phyloP scores from a whole-genome alignment of 2,888 invertebrate genomes.

The Hirtodrosophila duncani region DNA sequence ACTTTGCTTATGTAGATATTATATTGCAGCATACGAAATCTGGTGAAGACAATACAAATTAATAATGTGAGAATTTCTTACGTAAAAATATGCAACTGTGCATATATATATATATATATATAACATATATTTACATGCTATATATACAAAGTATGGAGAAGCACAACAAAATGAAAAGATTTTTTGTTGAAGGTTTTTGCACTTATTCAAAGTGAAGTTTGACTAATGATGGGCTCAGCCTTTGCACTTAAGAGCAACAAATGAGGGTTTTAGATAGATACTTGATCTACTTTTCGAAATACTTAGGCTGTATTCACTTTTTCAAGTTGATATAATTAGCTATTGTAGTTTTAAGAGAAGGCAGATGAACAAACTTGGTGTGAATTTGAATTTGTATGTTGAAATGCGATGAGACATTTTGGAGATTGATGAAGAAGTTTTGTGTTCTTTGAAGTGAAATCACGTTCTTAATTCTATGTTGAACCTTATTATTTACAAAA shows the following conservation, averaged over 20 bases:
- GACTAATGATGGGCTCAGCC: constrained; percentile 12
- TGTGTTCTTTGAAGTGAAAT: too few relatives aligned
- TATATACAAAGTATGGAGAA: neutral
- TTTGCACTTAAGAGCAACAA: constrained; percentile 13
- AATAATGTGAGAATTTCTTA: constrained; percentile 68
- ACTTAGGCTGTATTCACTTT: constrained; percentile 9
- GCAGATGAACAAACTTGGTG: constrained; percentile 15
- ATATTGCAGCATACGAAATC: constrained; percentile 48
- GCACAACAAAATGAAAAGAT: neutral
- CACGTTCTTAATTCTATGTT: too few relatives aligned
- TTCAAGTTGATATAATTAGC: neutral
- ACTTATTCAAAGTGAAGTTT: constrained; percentile 35
- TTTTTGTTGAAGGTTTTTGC: constrained; percentile 11
- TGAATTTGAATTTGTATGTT: neutral
- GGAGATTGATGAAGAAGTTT: too few relatives aligned
- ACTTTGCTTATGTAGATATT: constrained; percentile 22
- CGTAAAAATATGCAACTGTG: constrained; percentile 39
- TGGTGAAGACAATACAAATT: constrained; percentile 58
- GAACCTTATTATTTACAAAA: too few relatives aligned
- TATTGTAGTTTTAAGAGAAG: constrained; percentile 19
- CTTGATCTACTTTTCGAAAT: constrained; percentile 26
- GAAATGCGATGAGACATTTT: too few relatives aligned
- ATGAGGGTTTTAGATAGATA: constrained; percentile 4
- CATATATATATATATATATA: constrained; percentile 15
- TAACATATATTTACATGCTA: constrained; percentile 9